phyloP scores from a whole-genome alignment of 2,113 vertebrate species.

The Ciconia maguari region DNA sequence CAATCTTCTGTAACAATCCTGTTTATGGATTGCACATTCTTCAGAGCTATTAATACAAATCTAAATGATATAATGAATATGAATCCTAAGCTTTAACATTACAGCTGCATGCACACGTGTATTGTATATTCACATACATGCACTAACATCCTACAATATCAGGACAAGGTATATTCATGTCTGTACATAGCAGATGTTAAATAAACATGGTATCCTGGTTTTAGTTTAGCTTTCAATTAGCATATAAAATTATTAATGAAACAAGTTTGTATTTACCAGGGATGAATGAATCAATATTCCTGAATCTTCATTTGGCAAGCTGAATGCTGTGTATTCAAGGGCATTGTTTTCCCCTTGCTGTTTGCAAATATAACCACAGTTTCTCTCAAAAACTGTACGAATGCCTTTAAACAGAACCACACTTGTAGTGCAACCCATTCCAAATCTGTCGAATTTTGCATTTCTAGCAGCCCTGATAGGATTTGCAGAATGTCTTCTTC shows the following conservation, averaged over 20 bases:
- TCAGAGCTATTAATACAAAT: background rate
- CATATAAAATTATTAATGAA: constrained; percentile 58
- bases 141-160: background rate
- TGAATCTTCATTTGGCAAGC: constrained; percentile 85
- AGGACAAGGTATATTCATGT: background rate
- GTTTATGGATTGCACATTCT: background rate
- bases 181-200: background rate
- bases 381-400: constrained; percentile 89
- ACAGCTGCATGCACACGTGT: background rate
- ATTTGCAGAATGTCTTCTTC: constrained; percentile 69
- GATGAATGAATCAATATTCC: constrained; percentile 76
- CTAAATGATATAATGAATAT: background rate
- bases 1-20: background rate
- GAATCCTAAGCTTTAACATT: background rate
- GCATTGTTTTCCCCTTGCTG: constrained; percentile 83
- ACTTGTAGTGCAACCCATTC: constrained; percentile 96
- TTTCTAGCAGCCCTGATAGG: constrained; percentile 72
- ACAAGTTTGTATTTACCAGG: constrained; percentile 80
- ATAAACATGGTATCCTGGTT: background rate
- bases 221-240: constrained; percentile 21
- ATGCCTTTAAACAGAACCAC: constrained; percentile 91
- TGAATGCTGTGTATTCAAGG: constrained; percentile 81
- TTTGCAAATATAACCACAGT: constrained; percentile 93
- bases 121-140: constrained; percentile 1
- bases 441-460: constrained; percentile 74